phyloP scores from a whole-genome alignment of 2,113 vertebrate species.

The Gavia stellata region DNA sequence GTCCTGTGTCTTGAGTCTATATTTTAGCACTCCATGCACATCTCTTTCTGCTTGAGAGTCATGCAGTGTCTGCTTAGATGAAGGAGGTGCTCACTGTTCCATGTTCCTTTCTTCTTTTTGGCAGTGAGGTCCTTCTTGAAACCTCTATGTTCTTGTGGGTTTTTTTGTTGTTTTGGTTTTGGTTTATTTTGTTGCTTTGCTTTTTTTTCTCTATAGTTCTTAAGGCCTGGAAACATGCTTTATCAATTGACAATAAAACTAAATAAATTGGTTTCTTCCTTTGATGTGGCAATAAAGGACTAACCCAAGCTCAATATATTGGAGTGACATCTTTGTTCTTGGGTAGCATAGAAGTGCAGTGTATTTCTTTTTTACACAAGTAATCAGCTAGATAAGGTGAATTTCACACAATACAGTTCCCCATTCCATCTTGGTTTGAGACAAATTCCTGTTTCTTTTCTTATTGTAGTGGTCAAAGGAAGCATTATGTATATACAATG shows the following conservation, averaged over 20 bases:
- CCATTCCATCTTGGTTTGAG: not conserved
- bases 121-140: not conserved
- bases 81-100: not conserved
- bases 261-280: not conserved
- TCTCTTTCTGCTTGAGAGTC: not conserved
- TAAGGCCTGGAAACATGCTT: not conserved
- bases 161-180: not conserved
- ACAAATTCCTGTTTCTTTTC: not conserved
- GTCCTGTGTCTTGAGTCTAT: not conserved
- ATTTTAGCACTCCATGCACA: not conserved
- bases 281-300: not conserved
- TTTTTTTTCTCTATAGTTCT: not conserved
- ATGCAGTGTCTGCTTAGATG: not conserved
- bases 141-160: not conserved
- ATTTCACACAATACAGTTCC: not conserved
- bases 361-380: not conserved
- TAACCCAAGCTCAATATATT: not conserved
- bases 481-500: not conserved
- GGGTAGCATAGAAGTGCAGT: rapidly evolving
- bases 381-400: not conserved
- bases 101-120: not conserved
- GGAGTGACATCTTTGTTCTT: not conserved
- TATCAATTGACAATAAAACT: not conserved
- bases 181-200: not conserved
- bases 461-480: not conserved